Evolutionary conservation across 2,797 vertebrate genomes (phyloP).

Genomic region (Sebastes steindachneri): DNA sequence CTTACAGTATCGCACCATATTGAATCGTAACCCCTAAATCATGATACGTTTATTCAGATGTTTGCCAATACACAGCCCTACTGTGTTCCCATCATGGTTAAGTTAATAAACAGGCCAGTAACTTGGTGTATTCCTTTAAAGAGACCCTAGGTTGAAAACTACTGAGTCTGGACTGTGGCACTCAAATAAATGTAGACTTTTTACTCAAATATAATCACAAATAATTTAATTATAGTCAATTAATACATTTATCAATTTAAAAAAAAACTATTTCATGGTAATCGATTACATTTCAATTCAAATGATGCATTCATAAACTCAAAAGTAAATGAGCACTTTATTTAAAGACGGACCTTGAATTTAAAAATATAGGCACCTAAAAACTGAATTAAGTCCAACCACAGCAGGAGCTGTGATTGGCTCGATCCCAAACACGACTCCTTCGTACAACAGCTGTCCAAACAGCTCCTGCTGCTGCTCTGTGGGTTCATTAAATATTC

Average conservation of each 20-base stretch:
- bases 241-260: rapidly evolving
- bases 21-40: rapidly evolving
- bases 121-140: background rate
- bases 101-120: background rate
- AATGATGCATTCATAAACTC: background rate
- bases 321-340: background rate
- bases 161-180: background rate
- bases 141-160: background rate
- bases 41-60: too few species aligned
- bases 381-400: background rate
- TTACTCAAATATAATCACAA: background rate
- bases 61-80: too few species aligned
- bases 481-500: background rate
- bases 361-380: background rate
- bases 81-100: background rate
- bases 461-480: background rate
- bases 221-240: background rate
- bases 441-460: background rate
- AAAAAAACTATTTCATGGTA: rapidly evolving
- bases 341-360: background rate
- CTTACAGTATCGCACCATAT: too few species aligned
- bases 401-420: background rate
- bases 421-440: background rate
- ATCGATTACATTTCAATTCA: background rate
- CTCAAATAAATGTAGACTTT: background rate